These are phyloP conservation scores for Pteropus rufus DNA, from an alignment of 2,797 vertebrate genomes.

Conservation along the genomic window DNA sequence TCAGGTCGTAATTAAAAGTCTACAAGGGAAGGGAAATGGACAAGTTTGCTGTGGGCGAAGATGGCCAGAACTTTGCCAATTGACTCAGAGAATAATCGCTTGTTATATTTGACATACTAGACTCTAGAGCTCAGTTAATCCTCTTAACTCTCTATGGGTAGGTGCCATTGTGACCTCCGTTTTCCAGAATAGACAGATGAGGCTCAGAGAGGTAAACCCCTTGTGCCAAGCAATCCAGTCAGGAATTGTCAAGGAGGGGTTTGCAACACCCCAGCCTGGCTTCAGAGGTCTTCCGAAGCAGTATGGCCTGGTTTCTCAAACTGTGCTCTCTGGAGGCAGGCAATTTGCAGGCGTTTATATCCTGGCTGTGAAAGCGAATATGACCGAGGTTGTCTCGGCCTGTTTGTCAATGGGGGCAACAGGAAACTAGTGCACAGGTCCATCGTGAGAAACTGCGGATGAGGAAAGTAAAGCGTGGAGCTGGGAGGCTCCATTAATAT, in stretches of 20 bases:
- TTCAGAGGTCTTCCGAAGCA: not conserved
- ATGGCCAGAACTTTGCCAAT: no score
- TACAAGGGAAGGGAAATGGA: not conserved
- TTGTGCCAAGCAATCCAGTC: not conserved
- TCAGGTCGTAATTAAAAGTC: not conserved
- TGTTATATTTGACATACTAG: not conserved
- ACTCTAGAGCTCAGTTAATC: not conserved
- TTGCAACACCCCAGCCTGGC: not conserved
- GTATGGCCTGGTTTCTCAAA: not conserved
- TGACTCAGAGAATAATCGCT: not conserved
- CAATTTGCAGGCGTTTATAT: not conserved
- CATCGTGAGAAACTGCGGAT: not conserved
- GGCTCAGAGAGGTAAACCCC: not conserved
- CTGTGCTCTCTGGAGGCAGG: not conserved
- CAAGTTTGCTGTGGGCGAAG: not conserved
- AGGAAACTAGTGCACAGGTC: not conserved
- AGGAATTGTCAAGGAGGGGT: not conserved
- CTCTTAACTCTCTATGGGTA: not conserved
- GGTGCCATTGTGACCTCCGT: not conserved
- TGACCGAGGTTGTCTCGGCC: not conserved
- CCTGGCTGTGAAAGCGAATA: not conserved
- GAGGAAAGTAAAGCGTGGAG: not conserved
- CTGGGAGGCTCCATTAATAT: not conserved
- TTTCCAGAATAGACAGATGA: not conserved
- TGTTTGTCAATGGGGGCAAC: not conserved